phyloP scores from a whole-genome alignment of 23 tunicate species.

The Oikopleura dioica region DNA sequence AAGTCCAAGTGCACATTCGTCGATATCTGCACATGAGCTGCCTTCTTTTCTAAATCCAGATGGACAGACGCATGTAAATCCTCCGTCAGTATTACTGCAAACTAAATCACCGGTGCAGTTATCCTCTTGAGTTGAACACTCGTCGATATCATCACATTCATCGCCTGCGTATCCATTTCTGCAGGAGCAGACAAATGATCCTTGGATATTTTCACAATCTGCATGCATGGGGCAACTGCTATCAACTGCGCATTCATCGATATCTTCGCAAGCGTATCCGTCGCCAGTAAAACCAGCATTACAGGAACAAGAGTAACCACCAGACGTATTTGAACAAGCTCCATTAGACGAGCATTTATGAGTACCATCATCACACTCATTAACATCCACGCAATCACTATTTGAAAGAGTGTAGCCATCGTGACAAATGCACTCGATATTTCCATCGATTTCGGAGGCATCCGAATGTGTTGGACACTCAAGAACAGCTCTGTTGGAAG shows the following conservation, averaged over 20 bases:
- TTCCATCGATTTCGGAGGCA: not conserved
- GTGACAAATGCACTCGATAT: not conserved
- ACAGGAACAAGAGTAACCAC: not conserved
- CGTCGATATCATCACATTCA: not conserved
- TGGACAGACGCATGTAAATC: not conserved
- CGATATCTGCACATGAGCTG: not conserved
- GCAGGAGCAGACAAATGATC: conserved; percentile 66
- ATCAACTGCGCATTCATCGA: not conserved
- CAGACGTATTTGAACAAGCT: not conserved
- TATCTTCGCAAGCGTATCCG: not conserved
- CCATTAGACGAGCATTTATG: not conserved
- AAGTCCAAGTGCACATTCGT: not conserved
- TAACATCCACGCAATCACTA: not conserved
- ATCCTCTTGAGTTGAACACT: not conserved
- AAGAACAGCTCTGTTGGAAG: not conserved
- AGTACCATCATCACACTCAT: not conserved
- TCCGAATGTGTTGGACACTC: not conserved
- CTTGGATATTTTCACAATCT: conserved; percentile 39
- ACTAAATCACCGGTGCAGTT: not conserved
- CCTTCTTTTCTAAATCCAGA: conserved; percentile 5
- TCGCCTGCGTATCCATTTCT: conserved; percentile 37
- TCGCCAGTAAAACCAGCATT: not conserved
- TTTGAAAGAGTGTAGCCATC: not conserved
- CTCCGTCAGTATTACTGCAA: not conserved
- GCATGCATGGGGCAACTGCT: conserved; percentile 39